Base-by-base conservation (phyloP, 2,888 invertebrate species). In the Xanthia togata region DNA sequence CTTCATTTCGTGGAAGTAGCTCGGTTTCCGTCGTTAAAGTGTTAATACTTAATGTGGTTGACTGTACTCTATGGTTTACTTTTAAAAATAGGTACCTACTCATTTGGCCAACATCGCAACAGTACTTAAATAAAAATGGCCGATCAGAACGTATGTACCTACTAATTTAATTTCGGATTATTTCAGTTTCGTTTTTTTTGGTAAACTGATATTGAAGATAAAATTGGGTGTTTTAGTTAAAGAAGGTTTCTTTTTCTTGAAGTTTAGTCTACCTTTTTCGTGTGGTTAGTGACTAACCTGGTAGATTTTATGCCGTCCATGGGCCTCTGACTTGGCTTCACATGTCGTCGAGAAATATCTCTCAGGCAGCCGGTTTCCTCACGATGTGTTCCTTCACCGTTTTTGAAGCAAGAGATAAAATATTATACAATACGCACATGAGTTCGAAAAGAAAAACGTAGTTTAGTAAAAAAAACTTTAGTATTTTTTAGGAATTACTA, bases 61-160 rank as follows among this genome's bases (percentile, higher is more conserved):
- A 63, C 8, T 38, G 38, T 81, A 79, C 70, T 26, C 6, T 14
- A 4, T 26, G 41, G n/a, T 55, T 69, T 60, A 62, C 17, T 64
- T 78, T 53, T 44, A 62, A 60, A 85, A 73, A 57, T 71, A 73
- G 59, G 11, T 55, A 41, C 41, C 9, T 41, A 50, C 63, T 79
- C 70, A 82, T 78, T 85, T 78, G 38, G 62, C n/a, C 78, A 63
- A 59, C 59, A 65, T 74, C 41, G 65, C n/a, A n/a, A n/a, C n/a
- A n/a, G n/a, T 68, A 41, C 62, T 85, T 76, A 55, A 87, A 76
- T 82, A 76, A 72, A 82, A 64, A 71, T 62, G 47, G 23, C 26
- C n/a, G 60, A 14, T 63, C 67, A 59, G 53, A 70, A 63, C 31
- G 0, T 73, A 17, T 4, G 4, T 23, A 44, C 2, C 50, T 20